Evolutionary conservation across 1,140 invertebrate genomes (phyloP).

Genomic region (Hypsibius dujardini): DNA sequence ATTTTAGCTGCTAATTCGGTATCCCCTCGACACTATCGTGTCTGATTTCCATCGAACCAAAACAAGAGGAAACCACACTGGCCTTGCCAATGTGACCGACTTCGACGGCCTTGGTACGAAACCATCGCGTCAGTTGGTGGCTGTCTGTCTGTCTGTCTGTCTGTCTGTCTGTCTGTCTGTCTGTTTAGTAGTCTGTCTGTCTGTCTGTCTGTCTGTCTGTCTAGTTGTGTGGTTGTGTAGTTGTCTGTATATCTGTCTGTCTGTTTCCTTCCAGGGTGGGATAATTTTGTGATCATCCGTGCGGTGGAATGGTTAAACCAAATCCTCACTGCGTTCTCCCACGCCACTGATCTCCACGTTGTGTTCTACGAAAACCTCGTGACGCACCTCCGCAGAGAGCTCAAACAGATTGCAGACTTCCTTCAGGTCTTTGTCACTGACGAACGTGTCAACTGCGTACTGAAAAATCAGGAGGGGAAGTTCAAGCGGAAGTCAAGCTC

Average conservation of each 20-base stretch:
- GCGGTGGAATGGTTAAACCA: neutral
- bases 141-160: too few relatives aligned
- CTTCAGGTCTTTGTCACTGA: neutral
- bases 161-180: too few relatives aligned
- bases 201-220: too few relatives aligned
- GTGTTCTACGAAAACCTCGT: conserved; percentile 7
- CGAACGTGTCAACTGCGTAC: neutral
- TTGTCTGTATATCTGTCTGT: too few relatives aligned
- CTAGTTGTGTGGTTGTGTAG: too few relatives aligned
- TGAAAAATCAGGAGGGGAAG: neutral
- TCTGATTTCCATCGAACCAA: conserved; percentile 28
- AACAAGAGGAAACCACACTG: neutral
- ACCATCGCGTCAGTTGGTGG: too few relatives aligned
- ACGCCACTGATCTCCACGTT: neutral
- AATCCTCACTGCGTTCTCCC: neutral
- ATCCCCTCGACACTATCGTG: conserved; percentile 50
- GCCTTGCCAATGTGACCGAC: neutral
- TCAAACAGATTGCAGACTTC: neutral
- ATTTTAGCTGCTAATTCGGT: conserved; percentile 48
- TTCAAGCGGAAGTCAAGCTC: too few relatives aligned
- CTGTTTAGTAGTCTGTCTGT: too few relatives aligned
- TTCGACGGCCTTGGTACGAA: neutral
- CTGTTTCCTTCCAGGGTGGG: too few relatives aligned
- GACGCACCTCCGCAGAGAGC: neutral
- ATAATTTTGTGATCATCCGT: neutral